Conservation (phyloP, 2,888 invertebrate species). For the Lissonota sp. region DNA sequence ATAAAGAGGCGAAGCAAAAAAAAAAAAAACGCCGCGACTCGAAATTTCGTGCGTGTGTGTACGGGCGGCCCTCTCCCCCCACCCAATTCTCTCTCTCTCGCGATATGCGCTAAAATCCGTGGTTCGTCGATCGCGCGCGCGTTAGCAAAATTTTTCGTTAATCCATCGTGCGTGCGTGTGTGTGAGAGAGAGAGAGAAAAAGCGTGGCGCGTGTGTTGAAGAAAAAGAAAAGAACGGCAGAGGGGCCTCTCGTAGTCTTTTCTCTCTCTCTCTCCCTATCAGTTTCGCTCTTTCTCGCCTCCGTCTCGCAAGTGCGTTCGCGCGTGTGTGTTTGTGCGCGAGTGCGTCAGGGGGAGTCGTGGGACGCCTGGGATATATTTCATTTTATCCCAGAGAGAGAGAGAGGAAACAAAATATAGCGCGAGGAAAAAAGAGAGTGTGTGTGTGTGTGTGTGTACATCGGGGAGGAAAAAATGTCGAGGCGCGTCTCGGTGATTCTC, state of each 20-base stretch:
- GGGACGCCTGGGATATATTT: constrained; percentile 16
- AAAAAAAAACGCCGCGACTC: too few species aligned
- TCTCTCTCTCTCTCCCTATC: constrained; percentile 13
- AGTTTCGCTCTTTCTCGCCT: background rate
- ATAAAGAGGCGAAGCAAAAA: constrained; percentile 7
- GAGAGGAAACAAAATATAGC: constrained; percentile 11
- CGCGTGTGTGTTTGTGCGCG: constrained; percentile 42
- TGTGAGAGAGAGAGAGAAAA: constrained; percentile 4
- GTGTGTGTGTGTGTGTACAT: background rate
- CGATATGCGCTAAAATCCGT: background rate
- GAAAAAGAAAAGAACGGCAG: constrained; percentile 49
- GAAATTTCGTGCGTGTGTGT: too few species aligned
- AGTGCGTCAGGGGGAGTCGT: constrained; percentile 19
- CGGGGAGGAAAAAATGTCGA: constrained; percentile 69
- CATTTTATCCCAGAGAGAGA: constrained; percentile 7
- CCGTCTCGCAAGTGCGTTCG: constrained; percentile 9
- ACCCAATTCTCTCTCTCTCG: too few species aligned
- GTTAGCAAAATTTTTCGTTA: constrained; percentile 21
- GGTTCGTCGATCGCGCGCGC: constrained; percentile 15
- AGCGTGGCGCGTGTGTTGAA: constrained; percentile 52
- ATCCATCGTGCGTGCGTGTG: constrained; percentile 13
- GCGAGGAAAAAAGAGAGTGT: background rate
- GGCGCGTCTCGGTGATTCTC: constrained; percentile 71
- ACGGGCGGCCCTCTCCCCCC: too few species aligned
- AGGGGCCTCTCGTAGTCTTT: constrained; percentile 36